Conservation (phyloP, 1,140 invertebrate genomes). For the Drosophila kanapiae region DNA sequence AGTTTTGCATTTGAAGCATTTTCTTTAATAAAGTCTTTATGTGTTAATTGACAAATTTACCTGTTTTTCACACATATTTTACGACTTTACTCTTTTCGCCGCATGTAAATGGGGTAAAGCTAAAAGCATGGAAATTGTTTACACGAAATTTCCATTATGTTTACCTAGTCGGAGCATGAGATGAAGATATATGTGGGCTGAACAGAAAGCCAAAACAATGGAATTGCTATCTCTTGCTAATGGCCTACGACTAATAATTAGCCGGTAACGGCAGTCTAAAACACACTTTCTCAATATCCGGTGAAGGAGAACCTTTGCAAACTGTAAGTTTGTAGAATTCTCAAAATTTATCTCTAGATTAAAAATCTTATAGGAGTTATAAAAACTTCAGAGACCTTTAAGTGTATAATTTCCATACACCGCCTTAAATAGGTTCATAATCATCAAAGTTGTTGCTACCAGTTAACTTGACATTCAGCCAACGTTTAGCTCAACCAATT, state of each 20-base stretch:
- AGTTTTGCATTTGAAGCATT: not conserved
- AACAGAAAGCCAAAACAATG: slow-evolving; percentile 65
- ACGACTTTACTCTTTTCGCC: not conserved
- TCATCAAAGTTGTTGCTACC: slow-evolving; percentile 57
- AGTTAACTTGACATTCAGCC: slow-evolving; percentile 37
- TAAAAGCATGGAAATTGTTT: slow-evolving; percentile 75
- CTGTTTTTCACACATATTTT: not conserved
- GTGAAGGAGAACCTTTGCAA: not conserved
- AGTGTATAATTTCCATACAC: slow-evolving; percentile 2
- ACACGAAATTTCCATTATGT: slow-evolving; percentile 78
- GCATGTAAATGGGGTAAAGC: slow-evolving; percentile 13
- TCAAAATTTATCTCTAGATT: too few relatives aligned
- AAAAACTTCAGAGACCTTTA: slow-evolving; percentile 40
- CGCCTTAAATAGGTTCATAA: slow-evolving; percentile 49
- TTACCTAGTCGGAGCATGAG: slow-evolving; percentile 31
- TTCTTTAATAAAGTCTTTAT: slow-evolving; percentile 18
- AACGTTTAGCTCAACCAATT: slow-evolving; percentile 23
- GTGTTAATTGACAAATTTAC: slow-evolving; percentile 57
- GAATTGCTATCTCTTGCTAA: slow-evolving; percentile 39
- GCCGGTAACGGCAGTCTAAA: not conserved
- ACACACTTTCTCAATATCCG: not conserved
- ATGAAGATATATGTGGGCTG: slow-evolving; percentile 49
- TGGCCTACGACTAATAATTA: slow-evolving; percentile 8
- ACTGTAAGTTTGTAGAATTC: not conserved
- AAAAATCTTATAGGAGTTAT: slow-evolving; percentile 18